These are phyloP conservation scores for Pentamera pediparva DNA, from an alignment of 53 echinoderm and acorn worm species.

Conservation along the genomic window DNA sequence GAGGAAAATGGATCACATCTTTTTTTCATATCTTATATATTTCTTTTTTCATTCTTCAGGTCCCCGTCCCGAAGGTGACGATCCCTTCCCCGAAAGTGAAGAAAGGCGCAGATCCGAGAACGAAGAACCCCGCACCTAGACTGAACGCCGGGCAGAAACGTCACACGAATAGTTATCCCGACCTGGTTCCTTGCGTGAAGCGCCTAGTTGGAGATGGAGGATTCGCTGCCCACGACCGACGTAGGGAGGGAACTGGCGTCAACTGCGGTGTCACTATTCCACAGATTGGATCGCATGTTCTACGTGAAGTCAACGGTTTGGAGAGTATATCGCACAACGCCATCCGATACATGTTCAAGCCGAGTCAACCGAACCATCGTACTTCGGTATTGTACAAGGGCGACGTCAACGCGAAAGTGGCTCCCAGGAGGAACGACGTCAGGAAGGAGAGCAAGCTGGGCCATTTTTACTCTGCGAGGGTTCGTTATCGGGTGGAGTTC, in stretches of 20 bases:
- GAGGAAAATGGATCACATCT: too few relatives aligned
- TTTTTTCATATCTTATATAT: not conserved
- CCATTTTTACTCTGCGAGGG: constrained; percentile 37
- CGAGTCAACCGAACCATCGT: too few relatives aligned
- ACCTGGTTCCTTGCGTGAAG: not conserved
- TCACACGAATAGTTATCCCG: not conserved
- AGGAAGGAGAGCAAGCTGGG: constrained; percentile 11
- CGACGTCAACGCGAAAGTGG: constrained; percentile 1
- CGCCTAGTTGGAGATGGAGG: not conserved
- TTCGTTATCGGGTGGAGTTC: constrained; percentile 46
- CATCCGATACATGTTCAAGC: too few relatives aligned
- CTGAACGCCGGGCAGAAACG: not conserved
- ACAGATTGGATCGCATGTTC: too few relatives aligned
- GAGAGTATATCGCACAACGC: too few relatives aligned
- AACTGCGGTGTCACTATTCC: too few relatives aligned
- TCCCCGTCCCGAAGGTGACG: not conserved
- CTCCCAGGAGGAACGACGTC: constrained; percentile 31
- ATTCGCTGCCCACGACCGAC: not conserved
- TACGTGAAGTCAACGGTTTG: too few relatives aligned
- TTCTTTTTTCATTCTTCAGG: not conserved
- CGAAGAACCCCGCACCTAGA: too few relatives aligned
- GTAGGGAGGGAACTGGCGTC: constrained; percentile 4
- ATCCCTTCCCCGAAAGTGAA: too few relatives aligned
- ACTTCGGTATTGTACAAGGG: too few relatives aligned
- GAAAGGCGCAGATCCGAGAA: too few relatives aligned